A percentile compares a stretch with the other conserved stretches of the same genome.
phyloP scores from a whole-genome alignment of 2,113 vertebrate species.

The Stigmatopora argus region DNA sequence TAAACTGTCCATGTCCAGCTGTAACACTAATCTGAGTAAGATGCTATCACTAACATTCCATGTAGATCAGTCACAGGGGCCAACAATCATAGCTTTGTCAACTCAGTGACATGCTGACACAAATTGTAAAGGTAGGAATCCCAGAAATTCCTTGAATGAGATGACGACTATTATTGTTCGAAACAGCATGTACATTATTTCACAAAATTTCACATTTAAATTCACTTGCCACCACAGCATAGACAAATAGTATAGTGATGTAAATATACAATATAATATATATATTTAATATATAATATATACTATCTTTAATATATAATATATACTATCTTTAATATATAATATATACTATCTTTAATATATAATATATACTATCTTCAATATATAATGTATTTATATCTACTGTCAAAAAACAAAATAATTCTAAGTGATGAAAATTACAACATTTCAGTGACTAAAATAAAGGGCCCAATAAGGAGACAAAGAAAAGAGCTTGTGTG shows the following conservation, averaged over 20 bases:
- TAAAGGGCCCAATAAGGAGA: background rate
- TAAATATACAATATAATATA: too few relatives aligned
- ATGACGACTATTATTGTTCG: background rate
- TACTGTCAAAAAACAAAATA: too few relatives aligned
- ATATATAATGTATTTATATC: too few relatives aligned
- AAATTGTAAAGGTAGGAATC: conserved; percentile 6
- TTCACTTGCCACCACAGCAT: too few relatives aligned
- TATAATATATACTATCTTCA: too few relatives aligned
- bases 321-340: too few relatives aligned
- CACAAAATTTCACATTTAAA: too few relatives aligned
- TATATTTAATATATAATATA: too few relatives aligned
- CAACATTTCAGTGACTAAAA: background rate
- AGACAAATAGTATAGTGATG: too few relatives aligned
- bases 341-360: too few relatives aligned
- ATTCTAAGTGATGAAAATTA: background rate
- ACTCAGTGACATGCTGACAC: conserved; percentile 19
- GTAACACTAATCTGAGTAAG: conserved; percentile 36
- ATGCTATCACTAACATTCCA: conserved; percentile 52
- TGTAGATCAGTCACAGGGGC: conserved; percentile 16
- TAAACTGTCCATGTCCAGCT: conserved; percentile 28
- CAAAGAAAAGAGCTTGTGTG: background rate
- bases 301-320: too few relatives aligned
- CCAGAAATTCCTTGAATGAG: conserved; percentile 2
- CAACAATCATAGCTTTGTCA: conserved; percentile 41
- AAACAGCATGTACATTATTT: background rate